Evolutionary conservation across 1,140 invertebrate genomes (phyloP).

Genomic region (Pseudomyrmex pallidus): DNA sequence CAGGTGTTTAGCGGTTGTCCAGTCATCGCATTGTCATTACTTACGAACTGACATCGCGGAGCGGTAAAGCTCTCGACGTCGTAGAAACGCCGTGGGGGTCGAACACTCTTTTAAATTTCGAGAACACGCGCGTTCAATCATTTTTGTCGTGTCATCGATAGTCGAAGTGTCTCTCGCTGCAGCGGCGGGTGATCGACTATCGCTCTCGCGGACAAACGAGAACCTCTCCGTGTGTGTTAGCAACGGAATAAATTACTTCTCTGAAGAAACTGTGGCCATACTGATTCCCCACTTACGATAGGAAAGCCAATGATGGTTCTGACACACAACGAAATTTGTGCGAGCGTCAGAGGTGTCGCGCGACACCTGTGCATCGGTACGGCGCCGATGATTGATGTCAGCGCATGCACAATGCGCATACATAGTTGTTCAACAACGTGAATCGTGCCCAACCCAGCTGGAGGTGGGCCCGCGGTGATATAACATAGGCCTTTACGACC

Average conservation of each 20-base stretch:
- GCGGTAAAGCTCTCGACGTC: constrained; percentile 55
- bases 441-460: constrained; percentile 37
- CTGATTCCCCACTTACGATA: too few species aligned
- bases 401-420: constrained; percentile 28
- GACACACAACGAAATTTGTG: constrained; percentile 4
- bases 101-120: constrained; percentile 63
- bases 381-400: constrained; percentile 56
- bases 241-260: constrained; percentile 24
- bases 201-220: neutral
- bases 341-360: constrained; percentile 28
- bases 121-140: constrained; percentile 33
- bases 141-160: constrained; percentile 53
- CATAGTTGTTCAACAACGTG: constrained; percentile 53
- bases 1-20: constrained; percentile 81
- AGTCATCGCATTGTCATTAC: constrained; percentile 84
- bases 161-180: constrained; percentile 36
- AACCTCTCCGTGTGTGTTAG: neutral
- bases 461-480: constrained; percentile 50
- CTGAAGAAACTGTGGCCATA: too few species aligned
- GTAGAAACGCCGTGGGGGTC: constrained; percentile 56
- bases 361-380: constrained; percentile 45
- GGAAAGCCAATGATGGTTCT: neutral
- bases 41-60: constrained; percentile 75
- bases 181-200: constrained; percentile 2
- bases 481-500: constrained; percentile 56